Evolutionary conservation across 92 coral and sea anemone species (phyloP).

Genomic region (Hydrozoanthus gracilis): DNA sequence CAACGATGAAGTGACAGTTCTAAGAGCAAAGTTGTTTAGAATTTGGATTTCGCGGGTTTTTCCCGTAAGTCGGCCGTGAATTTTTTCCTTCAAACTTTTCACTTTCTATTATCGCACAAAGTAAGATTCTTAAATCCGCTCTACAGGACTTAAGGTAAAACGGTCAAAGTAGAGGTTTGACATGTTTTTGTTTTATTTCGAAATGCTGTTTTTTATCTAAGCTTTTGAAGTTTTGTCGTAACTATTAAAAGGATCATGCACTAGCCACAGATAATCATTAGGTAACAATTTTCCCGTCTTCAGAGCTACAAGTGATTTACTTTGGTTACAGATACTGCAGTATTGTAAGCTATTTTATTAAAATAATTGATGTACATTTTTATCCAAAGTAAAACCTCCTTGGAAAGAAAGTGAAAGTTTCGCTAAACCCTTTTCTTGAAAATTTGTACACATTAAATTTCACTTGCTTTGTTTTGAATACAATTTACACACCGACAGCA

Average conservation of each 20-base stretch:
- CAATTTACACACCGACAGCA: constrained; percentile 2
- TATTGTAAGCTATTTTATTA: neutral
- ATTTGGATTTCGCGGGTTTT: constrained; percentile 69
- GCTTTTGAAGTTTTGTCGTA: neutral
- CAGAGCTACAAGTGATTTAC: no score
- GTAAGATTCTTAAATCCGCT: neutral
- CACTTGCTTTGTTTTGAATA: constrained; percentile 12
- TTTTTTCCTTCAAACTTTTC: neutral
- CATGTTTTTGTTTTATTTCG: neutral
- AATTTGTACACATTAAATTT: no score
- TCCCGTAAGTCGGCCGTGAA: constrained; percentile 42
- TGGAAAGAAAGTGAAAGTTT: neutral
- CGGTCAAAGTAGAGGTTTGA: neutral
- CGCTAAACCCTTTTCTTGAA: neutral
- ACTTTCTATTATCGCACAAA: neutral
- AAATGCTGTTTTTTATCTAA: neutral
- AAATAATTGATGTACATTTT: neutral
- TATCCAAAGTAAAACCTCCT: neutral
- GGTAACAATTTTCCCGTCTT: no score
- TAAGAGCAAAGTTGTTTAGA: neutral
- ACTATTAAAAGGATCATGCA: neutral
- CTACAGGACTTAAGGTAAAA: neutral
- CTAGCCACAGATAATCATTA: no score
- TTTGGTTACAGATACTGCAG: no score
- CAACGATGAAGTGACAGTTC: neutral